A percentile compares a stretch with the other conserved stretches of the same genome.
Conservation (phyloP, 2,888 invertebrate genomes). For the Ichneumon xanthorius region DNA sequence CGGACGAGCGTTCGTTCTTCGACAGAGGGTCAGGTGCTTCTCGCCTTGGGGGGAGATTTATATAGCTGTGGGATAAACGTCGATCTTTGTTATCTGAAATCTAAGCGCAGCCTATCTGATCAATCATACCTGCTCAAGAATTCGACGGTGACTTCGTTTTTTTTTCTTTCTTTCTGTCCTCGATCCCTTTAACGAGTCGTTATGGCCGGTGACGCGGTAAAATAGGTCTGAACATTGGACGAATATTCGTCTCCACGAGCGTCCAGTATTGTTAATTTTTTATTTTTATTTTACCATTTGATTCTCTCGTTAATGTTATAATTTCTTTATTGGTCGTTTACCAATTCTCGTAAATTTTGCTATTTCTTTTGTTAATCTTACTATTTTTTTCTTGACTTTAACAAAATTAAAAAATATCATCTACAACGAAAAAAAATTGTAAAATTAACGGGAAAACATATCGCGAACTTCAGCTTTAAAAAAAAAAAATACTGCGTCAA, state of each 20-base stretch:
- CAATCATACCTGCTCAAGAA: not conserved
- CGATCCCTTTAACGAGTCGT: not conserved
- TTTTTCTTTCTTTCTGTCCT: not conserved
- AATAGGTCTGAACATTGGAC: not conserved
- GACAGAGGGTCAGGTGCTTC: constrained; percentile 52
- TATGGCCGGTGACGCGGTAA: not conserved
- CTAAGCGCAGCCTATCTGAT: not conserved
- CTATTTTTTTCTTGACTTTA: too few relatives aligned
- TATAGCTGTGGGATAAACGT: constrained; percentile 2
- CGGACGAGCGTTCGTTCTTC: constrained; percentile 2
- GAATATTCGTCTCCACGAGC: too few relatives aligned
- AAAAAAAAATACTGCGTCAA: not conserved
- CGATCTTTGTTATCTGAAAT: constrained; percentile 1
- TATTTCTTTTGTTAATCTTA: too few relatives aligned
- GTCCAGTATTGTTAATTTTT: too few relatives aligned
- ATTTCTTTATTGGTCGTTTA: too few relatives aligned
- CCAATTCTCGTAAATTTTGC: too few relatives aligned
- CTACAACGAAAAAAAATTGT: too few relatives aligned
- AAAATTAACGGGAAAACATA: too few relatives aligned
- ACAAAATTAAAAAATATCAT: too few relatives aligned
- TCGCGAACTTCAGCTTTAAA: too few relatives aligned
- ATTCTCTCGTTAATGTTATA: too few relatives aligned
- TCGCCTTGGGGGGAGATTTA: constrained; percentile 25
- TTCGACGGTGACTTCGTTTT: not conserved
- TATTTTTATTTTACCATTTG: too few relatives aligned